Base-by-base conservation (phyloP, 64 coral and sea anemone genomes). In the Porites australiensis region DNA sequence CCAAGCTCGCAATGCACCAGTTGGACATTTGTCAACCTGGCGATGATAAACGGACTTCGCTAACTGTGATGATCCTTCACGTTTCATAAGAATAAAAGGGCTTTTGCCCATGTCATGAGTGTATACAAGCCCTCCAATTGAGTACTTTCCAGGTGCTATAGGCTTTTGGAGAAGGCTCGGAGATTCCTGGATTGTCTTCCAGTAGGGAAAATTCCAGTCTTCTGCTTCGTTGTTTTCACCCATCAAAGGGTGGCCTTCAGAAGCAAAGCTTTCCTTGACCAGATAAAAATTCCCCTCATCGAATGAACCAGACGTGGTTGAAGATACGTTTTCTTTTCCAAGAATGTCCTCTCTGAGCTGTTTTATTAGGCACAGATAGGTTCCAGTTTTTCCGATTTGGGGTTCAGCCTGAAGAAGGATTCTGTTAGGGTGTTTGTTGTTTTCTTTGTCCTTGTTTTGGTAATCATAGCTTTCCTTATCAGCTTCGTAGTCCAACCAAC, bases 381-480 rank as follows among this genome's bases (percentile, higher is more conserved):
- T 70, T 22, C 89, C 89, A 13, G 89, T 90, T 71, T 90, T 90
- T 6, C 89, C 89, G 59, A 90, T 90, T 61, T 90, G 89, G 20
- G 89, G 89, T 52, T 90, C 89, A n/a, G 89, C 89, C 57, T 90
- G 89, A 4, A 90, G 77, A 43, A 82, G 51, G 58, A 90, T 82
- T 90, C 89, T 64, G 64, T 90, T 90, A 9, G 44, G 3, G 47
- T 90, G 89, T 61, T 13, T 72, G 8, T 23, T 18, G 4, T 7
- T 71, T 14, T 90, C 82, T 67, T 59, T 72, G 8, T 23, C 16
- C 9, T 7, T 71, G 23, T 90, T 90, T 67, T 59, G 44, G 53
- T 58, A 82, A 70, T 90, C 89, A 53, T 71, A 82, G 64, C 89
- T 90, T 4, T 79, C 64, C 59, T 79, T 69, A 60, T 57, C 63